Base-by-base conservation (phyloP, 2,888 invertebrate genomes). In the Philaethria dido region DNA sequence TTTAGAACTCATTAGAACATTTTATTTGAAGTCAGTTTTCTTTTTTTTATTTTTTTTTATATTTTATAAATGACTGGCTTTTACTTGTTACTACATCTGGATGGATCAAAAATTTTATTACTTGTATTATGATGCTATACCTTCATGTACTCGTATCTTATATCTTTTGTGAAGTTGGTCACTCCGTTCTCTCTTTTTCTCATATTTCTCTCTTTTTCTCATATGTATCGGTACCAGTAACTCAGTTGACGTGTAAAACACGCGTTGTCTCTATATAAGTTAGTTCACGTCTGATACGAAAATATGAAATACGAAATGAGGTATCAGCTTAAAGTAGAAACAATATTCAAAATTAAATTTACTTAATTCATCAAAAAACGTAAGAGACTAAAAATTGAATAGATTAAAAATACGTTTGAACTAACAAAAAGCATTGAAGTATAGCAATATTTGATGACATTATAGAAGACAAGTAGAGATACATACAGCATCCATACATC, bases 401-500 rank as follows among this genome's bases (percentile, higher is more conserved):
- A n/a, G 16, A 16, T 11, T 33, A 11, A 52, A 52, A 52, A 52
- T 52, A 16, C 16, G 9, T 52, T 52, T 52, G 29, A 29, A 11
- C 11, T 13, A 39, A 13, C 39, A 50, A 50, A 50, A 33, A 52
- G 29, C 52, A 33, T 52, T 33, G 52, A 52, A 33, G 5, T 33
- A 16, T 33, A 16, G 52, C n/a, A 52, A 52, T 33, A 33, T 52
- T 52, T 33, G 52, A 52, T 52, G 25, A 11, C n/a, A 59, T 42
- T 44, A 59, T 16, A 39, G 22, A 57, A 22, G 20, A 42, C 42
- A n/a, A n/a, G 39, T n/a, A 22, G 20, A 57, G 9, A n/a, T 55
- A 14, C 39, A 22, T 57, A 22, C 22, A 25, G 20, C 1, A n/a
- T n/a, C n/a, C 42, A 57, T 42, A 57, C 25, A 45, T 33, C 61